Evolutionary conservation across 2,797 vertebrate genomes (phyloP).

Genomic region (Spinus pinus): DNA sequence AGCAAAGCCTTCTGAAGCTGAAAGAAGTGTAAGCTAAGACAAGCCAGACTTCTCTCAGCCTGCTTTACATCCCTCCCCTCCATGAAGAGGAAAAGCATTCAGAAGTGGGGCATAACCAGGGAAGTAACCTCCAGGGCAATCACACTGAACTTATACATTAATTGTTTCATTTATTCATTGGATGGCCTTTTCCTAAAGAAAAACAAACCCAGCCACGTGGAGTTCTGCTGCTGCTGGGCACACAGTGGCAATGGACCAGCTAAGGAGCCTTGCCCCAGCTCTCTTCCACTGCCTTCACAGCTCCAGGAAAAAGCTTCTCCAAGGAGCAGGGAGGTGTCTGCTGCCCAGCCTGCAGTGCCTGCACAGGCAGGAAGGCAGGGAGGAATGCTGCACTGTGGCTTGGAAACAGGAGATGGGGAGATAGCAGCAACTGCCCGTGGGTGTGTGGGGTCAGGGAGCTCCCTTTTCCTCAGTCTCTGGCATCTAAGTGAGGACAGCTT

Average conservation of each 20-base stretch:
- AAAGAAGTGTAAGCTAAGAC: neutral
- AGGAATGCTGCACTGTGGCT: neutral
- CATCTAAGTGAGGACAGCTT: rapidly evolving
- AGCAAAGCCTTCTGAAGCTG: neutral
- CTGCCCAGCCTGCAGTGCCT: rapidly evolving
- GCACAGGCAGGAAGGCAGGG: neutral
- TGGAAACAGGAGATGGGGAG: neutral
- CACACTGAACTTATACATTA: neutral
- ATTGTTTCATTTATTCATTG: neutral
- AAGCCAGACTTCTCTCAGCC: neutral
- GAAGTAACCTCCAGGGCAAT: neutral
- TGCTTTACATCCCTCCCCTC: neutral
- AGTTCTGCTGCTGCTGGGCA: neutral
- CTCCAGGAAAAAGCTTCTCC: neutral
- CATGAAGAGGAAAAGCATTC: neutral
- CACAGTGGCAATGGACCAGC: neutral
- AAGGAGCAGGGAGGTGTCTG: neutral
- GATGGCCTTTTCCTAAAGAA: neutral
- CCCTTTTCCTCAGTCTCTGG: neutral
- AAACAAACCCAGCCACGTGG: rapidly evolving
- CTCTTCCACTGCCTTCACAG: neutral
- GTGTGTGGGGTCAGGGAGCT: neutral
- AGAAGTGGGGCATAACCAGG: neutral
- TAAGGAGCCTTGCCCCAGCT: rapidly evolving
- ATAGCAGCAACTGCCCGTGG: neutral